A percentile compares a stretch with the other conserved stretches of the same genome.
Conservation (phyloP, 2,113 vertebrate species). For the Leucopsar rothschildi region DNA sequence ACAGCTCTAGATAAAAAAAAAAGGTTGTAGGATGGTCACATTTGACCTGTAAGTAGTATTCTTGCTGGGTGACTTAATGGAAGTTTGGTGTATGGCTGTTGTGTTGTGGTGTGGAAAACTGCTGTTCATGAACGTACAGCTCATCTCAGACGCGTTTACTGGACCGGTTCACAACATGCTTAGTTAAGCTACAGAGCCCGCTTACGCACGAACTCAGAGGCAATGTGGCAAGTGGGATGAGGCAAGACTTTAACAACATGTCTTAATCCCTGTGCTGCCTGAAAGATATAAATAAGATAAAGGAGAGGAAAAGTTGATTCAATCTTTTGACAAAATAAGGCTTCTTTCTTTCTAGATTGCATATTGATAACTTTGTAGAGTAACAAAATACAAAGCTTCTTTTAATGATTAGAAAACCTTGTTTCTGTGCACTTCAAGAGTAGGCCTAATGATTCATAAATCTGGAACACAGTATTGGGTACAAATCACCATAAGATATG, state of each 20-base stretch:
- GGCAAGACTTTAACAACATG: constrained; percentile 24
- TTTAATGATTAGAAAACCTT: neutral
- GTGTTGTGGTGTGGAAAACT: neutral
- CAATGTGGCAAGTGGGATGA: constrained; percentile 15
- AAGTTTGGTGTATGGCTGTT: neutral
- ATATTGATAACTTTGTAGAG: neutral
- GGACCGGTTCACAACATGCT: neutral
- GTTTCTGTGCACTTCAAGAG: neutral
- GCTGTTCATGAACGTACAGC: neutral
- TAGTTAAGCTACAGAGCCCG: neutral
- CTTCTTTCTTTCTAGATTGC: constrained; percentile 13
- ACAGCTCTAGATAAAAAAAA: neutral
- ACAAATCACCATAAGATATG: neutral
- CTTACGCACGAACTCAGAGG: neutral
- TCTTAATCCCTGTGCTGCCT: constrained; percentile 13
- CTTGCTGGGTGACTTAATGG: neutral
- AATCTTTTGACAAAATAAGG: constrained; percentile 6
- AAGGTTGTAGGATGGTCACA: neutral
- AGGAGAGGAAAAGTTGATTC: constrained; percentile 40
- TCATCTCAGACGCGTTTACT: neutral
- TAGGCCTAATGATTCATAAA: neutral
- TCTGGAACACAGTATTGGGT: neutral
- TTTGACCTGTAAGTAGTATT: neutral
- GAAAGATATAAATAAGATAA: constrained; percentile 34
- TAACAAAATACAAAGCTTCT: neutral